Conservation (phyloP, 2,797 vertebrate genomes). For the Urocyon cinereoargenteus region DNA sequence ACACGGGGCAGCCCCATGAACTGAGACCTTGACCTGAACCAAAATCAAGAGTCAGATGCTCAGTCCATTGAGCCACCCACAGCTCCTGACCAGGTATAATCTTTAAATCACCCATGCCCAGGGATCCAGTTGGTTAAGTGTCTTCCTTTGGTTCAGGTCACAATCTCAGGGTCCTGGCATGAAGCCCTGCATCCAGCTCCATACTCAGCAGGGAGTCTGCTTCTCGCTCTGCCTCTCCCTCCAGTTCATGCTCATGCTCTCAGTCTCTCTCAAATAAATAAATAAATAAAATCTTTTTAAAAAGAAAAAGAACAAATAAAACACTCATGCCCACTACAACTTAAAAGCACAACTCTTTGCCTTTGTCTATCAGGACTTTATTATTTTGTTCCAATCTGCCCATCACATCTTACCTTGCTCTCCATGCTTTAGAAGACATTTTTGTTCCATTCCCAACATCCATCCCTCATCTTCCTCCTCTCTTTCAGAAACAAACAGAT, state of each 20-base stretch:
- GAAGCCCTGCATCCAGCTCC: accelerated
- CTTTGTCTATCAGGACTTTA: not conserved
- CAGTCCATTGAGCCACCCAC: not conserved
- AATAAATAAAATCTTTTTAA: not conserved
- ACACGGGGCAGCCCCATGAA: not conserved
- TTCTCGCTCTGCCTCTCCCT: not conserved
- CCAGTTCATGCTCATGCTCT: not conserved
- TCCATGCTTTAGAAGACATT: not conserved
- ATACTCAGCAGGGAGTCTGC: not conserved
- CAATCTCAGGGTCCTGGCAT: not conserved
- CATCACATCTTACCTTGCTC: not conserved
- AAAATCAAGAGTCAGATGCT: not conserved
- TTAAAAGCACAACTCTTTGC: not conserved
- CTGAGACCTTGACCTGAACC: not conserved
- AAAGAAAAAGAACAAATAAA: not conserved
- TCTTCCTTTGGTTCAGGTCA: not conserved
- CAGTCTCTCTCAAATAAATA: not conserved
- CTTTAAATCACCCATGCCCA: not conserved
- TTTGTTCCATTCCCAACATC: not conserved
- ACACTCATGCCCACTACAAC: not conserved
- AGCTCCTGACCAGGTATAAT: not conserved
- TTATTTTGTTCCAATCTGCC: not conserved
- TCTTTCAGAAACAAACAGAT: not conserved
- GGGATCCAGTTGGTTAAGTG: accelerated
- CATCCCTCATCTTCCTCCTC: not conserved